Evolutionary conservation across 2,888 invertebrate species (phyloP).

Genomic region (Thalpophila matura): DNA sequence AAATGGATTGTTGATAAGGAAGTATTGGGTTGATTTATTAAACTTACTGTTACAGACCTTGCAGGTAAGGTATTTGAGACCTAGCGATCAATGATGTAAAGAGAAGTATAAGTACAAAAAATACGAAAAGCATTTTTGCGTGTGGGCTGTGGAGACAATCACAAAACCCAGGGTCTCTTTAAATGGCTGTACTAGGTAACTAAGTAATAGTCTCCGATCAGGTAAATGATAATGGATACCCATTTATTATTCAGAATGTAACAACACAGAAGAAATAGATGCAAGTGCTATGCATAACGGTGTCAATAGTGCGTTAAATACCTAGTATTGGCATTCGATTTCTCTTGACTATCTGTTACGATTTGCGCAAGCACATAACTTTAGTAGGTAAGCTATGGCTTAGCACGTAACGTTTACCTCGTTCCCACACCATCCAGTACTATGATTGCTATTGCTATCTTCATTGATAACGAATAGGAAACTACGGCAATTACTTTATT

Average conservation of each 20-base stretch:
- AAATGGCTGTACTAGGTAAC: neutral
- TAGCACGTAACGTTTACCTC: constrained; percentile 14
- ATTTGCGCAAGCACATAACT: constrained; percentile 34
- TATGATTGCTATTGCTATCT: constrained; percentile 25
- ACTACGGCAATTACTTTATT: constrained; percentile 11
- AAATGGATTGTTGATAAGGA: neutral
- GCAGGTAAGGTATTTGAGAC: too few species aligned
- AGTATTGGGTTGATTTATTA: neutral
- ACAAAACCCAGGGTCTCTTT: neutral
- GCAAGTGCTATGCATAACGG: constrained; percentile 3
- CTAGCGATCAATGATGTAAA: too few species aligned
- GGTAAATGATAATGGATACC: neutral
- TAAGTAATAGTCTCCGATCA: neutral
- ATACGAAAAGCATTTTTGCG: too few species aligned
- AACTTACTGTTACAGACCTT: neutral
- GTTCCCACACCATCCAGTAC: constrained; percentile 11
- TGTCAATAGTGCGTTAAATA: constrained; percentile 15
- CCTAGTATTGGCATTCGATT: constrained; percentile 28
- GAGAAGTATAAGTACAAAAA: too few species aligned
- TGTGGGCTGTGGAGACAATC: too few species aligned
- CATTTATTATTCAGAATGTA: neutral
- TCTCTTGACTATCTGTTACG: constrained; percentile 33
- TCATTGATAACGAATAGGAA: constrained; percentile 15
- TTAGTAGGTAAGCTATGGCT: neutral
- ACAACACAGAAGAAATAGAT: constrained; percentile 10